Evolutionary conservation across 2,888 invertebrate species (phyloP).

Genomic region (Bombylius major): DNA sequence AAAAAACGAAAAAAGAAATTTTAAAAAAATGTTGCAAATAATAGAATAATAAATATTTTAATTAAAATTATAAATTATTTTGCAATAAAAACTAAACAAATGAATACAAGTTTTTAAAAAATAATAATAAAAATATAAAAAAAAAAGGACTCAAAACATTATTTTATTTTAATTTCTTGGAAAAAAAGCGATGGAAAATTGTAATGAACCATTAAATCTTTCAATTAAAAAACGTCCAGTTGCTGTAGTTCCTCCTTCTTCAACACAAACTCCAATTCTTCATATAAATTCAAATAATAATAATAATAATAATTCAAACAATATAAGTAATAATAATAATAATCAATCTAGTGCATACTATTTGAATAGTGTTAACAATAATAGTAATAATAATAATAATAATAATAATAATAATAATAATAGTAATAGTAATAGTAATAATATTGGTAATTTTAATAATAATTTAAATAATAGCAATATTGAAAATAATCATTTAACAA

Average conservation of each 20-base stretch:
- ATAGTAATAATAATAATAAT: constrained; percentile 1
- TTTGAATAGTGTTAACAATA: neutral
- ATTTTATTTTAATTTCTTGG: neutral
- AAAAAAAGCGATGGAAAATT: constrained; percentile 19
- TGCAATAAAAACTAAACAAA: too few species aligned
- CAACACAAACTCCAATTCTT: constrained; percentile 15
- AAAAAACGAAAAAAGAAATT: too few species aligned
- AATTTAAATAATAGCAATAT: neutral
- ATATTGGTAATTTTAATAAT: neutral
- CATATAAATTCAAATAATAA: constrained; percentile 4
- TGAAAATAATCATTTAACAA: neutral
- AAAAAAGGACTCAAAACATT: neutral
- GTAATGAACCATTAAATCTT: constrained; percentile 38
- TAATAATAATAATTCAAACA: constrained; percentile 12
- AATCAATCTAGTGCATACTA: neutral
- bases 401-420: constrained; percentile 4
- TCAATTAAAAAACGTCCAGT: constrained; percentile 40
- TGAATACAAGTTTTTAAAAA: neutral
- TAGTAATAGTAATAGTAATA: constrained; percentile 2
- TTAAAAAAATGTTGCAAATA: too few species aligned
- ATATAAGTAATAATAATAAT: constrained; percentile 6
- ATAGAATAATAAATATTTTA: too few species aligned
- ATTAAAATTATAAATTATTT: too few species aligned
- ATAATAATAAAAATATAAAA: neutral
- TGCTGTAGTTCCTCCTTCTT: constrained; percentile 42